Evolutionary conservation across 2,797 vertebrate species (phyloP).

Genomic region (Amazona ochrocephala): DNA sequence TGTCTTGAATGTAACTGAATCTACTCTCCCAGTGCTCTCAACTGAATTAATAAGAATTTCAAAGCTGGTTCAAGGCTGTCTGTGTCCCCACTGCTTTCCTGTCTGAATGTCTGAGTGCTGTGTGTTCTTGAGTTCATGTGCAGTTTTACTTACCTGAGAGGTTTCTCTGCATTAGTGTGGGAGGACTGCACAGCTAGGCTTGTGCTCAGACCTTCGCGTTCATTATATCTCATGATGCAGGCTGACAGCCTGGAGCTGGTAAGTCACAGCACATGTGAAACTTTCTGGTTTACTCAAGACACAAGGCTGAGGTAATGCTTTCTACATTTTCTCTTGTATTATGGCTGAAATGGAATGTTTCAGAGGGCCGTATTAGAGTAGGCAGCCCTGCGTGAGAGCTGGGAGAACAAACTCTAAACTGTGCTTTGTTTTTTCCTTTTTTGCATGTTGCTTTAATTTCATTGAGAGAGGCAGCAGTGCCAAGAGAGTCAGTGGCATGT

Average conservation of each 20-base stretch:
- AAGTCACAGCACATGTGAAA: accelerated
- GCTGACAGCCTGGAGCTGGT: not conserved
- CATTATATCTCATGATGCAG: not conserved
- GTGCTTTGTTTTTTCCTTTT: not conserved
- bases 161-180: not conserved
- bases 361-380: not conserved
- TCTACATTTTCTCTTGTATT: not conserved
- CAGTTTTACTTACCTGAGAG: not conserved
- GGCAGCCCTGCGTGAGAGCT: not conserved
- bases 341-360: not conserved
- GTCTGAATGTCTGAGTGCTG: not conserved
- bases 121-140: not conserved
- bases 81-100: not conserved
- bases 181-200: not conserved
- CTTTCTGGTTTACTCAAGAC: not conserved
- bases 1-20: not conserved
- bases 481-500: not conserved
- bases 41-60: not conserved
- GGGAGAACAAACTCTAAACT: not conserved
- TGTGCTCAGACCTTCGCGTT: not conserved
- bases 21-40: not conserved
- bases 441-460: not conserved
- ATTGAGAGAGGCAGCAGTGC: not conserved
- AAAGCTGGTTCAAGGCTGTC: not conserved
- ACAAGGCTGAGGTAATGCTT: not conserved